These are phyloP conservation scores for Clanis bilineata DNA, from an alignment of 2,888 invertebrate genomes.

Conservation along the genomic window DNA sequence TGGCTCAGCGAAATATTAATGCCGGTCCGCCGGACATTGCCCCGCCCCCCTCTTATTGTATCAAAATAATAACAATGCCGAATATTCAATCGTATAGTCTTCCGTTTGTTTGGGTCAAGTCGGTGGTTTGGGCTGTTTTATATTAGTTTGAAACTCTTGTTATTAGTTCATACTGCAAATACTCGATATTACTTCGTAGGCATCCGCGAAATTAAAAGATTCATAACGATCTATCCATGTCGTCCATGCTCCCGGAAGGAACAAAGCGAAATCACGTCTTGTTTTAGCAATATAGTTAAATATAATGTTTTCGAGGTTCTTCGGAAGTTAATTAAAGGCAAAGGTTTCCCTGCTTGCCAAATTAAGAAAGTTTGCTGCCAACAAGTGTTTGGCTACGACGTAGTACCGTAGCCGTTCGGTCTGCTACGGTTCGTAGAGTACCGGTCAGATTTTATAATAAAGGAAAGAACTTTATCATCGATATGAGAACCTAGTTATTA, in stretches of 20 bases:
- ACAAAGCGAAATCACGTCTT: conserved; percentile 8
- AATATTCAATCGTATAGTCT: conserved; percentile 30
- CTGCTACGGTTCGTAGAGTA: neutral
- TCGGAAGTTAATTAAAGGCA: conserved; percentile 10
- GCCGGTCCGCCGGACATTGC: conserved; percentile 20
- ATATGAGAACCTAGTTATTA: too few relatives aligned
- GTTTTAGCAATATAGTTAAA: conserved; percentile 9
- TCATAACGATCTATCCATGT: neutral
- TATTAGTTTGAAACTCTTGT: neutral
- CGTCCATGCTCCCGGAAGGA: neutral
- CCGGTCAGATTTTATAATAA: neutral
- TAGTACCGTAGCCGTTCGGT: conserved; percentile 15
- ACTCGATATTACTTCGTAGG: neutral
- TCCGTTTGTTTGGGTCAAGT: conserved; percentile 26
- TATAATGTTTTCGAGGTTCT: conserved; percentile 13
- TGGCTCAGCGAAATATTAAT: conserved; percentile 26
- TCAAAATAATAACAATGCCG: conserved; percentile 28
- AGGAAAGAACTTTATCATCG: neutral
- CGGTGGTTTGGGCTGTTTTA: conserved; percentile 16
- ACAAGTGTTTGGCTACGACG: conserved; percentile 7
- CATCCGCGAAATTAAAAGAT: neutral
- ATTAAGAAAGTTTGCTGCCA: conserved; percentile 13
- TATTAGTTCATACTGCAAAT: neutral
- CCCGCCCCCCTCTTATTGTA: conserved; percentile 27
- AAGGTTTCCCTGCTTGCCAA: conserved; percentile 12